phyloP scores from a whole-genome alignment of 2,888 invertebrate genomes.

The Cosmorhoe ocellata region DNA sequence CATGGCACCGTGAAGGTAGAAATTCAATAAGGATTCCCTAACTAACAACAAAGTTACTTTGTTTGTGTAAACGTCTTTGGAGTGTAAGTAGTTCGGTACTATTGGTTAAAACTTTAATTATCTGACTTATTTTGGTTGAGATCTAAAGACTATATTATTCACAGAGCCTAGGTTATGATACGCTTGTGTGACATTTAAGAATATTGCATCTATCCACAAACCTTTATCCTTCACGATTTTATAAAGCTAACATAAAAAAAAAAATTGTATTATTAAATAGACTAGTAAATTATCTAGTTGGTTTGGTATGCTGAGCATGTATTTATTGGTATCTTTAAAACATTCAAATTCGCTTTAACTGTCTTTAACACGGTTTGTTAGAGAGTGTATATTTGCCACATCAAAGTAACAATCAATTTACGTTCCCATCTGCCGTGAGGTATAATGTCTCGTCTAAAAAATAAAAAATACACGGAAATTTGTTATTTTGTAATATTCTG shows the following conservation, averaged over 20 bases:
- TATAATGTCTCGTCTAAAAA: constrained; percentile 32
- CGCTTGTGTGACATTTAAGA: too few species aligned
- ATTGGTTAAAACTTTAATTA: constrained; percentile 15
- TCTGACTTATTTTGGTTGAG: not conserved
- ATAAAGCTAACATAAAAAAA: too few species aligned
- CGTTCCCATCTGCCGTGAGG: constrained; percentile 30
- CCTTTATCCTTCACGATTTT: too few species aligned
- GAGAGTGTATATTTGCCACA: constrained; percentile 15
- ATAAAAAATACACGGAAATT: constrained; percentile 42
- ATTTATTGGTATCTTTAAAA: not conserved
- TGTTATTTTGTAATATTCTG: constrained; percentile 62
- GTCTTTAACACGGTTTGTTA: constrained; percentile 7
- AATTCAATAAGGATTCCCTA: constrained; percentile 20
- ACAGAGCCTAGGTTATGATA: too few species aligned
- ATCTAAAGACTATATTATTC: not conserved
- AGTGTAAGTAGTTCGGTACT: not conserved
- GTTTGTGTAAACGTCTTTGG: constrained; percentile 4
- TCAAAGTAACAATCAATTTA: constrained; percentile 34
- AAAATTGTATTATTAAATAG: too few species aligned
- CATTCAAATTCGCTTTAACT: constrained; percentile 6
- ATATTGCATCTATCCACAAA: too few species aligned
- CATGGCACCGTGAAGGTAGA: constrained; percentile 10
- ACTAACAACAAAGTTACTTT: constrained; percentile 10
- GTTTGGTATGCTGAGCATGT: too few species aligned
- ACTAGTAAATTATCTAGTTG: too few species aligned